These are phyloP conservation scores for Drosophila insularis DNA, from an alignment of 1,140 invertebrate species.

Conservation along the genomic window DNA sequence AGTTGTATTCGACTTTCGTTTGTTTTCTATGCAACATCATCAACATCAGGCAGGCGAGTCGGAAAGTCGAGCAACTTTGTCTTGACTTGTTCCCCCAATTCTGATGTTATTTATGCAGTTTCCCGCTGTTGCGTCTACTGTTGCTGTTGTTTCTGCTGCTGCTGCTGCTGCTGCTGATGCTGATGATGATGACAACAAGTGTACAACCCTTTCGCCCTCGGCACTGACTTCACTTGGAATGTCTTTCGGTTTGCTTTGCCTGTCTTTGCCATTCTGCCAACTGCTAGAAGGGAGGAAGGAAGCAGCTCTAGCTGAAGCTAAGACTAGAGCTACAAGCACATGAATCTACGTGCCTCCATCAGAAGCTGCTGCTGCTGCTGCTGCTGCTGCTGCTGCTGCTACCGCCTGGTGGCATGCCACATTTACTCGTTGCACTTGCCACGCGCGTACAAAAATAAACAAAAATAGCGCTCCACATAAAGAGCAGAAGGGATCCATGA, in stretches of 20 bases:
- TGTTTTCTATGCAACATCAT: conserved; percentile 53
- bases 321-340: neutral
- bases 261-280: conserved; percentile 19
- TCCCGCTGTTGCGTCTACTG: conserved; percentile 12
- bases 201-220: conserved; percentile 70
- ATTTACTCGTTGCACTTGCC: conserved; percentile 70
- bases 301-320: neutral
- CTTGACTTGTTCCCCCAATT: conserved; percentile 15
- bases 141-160: neutral
- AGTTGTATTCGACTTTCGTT: conserved; percentile 13
- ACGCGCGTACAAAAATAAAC: conserved; percentile 72
- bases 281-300: conserved; percentile 9
- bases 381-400: conserved; percentile 14
- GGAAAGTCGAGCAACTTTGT: conserved; percentile 29
- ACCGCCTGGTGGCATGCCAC: conserved; percentile 49
- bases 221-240: conserved; percentile 45
- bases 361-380: conserved; percentile 2
- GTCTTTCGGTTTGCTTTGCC: conserved; percentile 36
- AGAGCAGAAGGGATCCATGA: conserved; percentile 2
- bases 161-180: conserved; percentile 15
- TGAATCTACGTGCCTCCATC: conserved; percentile 44
- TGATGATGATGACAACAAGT: conserved; percentile 70
- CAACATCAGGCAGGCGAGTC: conserved; percentile 47
- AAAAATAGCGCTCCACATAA: conserved; percentile 28
- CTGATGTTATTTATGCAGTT: conserved; percentile 61